Base-by-base conservation (phyloP, 2,797 vertebrate species). In the Halcyon leucocephala region DNA sequence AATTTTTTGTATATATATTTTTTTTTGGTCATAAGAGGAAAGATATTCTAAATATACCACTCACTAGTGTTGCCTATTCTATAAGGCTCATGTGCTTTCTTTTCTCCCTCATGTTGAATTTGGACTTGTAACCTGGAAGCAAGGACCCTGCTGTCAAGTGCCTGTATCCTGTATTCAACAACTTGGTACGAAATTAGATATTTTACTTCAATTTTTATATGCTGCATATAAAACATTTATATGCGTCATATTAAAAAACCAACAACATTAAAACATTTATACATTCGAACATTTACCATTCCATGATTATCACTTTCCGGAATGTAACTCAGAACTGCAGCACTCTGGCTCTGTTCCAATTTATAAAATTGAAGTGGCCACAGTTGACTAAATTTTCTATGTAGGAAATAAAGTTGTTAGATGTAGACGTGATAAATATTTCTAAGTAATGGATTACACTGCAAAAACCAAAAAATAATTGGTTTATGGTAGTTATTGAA, bases 341-440 rank as follows among this genome's bases (percentile, higher is more conserved):
- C 37, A 49, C 29, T 10, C 58, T 95, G 91, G 57, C 91, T 72
- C 14, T 62, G 26, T 88, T 94, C 77, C 80, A 89, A 2, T 86
- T 70, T 82, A 35, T 69, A 72, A 86, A 91, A 93, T 78, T 71
- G 84, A 77, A 95, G 41, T 70, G 57, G 72, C 25, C 28, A 83
- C 41, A 80, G 78, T 86, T 93, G 87, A 93, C 60, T 87, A 77
- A 49, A 86, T 95, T 88, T 95, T 90, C 87, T 78, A 3, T 67
- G 44, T 81, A 90, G 37, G 54, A 93, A 83, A 81, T 95, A 58
- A 90, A 91, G 54, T 88, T 90, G 41, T 74, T 94, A 60, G 72
- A 74, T 54, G 29, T 42, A 83, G 20, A 67, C 55, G 76, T 88
- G 69, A 64, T 87, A 97, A 94, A 94, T 96, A 86, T 86, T 84